Evolutionary conservation across 2,888 invertebrate species (phyloP), one percentile per base, ranked within the genome.

Genomic region (Itoplectis maculator): DNA sequence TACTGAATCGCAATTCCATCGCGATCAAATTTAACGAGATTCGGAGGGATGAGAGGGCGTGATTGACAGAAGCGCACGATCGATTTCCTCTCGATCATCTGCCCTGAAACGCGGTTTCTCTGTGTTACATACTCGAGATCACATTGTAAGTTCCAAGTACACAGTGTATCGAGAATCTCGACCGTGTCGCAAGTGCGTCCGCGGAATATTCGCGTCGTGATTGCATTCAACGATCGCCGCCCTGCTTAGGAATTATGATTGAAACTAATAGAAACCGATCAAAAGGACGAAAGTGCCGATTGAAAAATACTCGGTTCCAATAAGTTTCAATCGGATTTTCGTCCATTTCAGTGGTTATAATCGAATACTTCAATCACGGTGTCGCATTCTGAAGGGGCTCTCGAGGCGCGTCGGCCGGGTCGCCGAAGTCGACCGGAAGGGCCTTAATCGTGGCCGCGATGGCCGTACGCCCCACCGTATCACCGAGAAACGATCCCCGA

Each of bases 1-100:
- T 29, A 29, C 29, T 37, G 29, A 20, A 51, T 20, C 20, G 11
- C 9, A 23, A 54, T 54, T 9, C n/a, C 13, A n/a, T 29, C 54
- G 59, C n/a, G 15, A 2, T 40, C 54, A 40, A n/a, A 15, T 54
- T 42, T 40, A 42, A 68, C 68, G 54, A 69, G 69, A 69, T 69
- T 69, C 40, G 69, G 54, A n/a, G 35, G 35, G 18, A 9, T 37
- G 51, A 68, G 20, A 37, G 18, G 37, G 0, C n/a, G 51, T 20
- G 18, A 68, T 37, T 49, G 35, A 15, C 56, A n/a, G 29, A 2
- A 29, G 29, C 29, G 4, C 13, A 13, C n/a, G 6, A 2, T 23
- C 15, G 15, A 9, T 8, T n/a, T n/a, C n/a, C n/a, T n/a, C n/a
- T n/a, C n/a, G n/a, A n/a, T n/a, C n/a, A n/a, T n/a, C n/a, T n/a